These are phyloP conservation scores for Diacarnus erythraeanus DNA, from an alignment of 37 sponge, comb jelly and placozoan species.

Conservation along the genomic window DNA sequence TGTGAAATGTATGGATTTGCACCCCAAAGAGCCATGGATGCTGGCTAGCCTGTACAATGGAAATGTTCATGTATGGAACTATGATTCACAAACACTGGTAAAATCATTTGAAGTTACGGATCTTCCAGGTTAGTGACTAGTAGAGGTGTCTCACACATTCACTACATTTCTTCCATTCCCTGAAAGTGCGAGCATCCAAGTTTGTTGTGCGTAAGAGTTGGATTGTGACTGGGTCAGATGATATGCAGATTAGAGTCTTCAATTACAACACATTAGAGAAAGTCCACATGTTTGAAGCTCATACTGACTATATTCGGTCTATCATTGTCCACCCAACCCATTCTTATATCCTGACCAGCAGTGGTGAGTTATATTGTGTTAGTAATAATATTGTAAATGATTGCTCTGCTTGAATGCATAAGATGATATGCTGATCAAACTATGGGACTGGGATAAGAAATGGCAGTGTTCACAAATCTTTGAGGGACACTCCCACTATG, in stretches of 20 bases:
- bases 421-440: constrained; percentile 97
- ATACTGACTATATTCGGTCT: constrained; percentile 92
- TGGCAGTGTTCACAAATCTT: constrained; percentile 92
- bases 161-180: no score
- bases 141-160: no score
- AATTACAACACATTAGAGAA: constrained; percentile 99
- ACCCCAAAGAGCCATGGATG: constrained; percentile 98
- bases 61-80: constrained; percentile 97
- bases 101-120: constrained; percentile 95
- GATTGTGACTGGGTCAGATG: constrained; percentile 97
- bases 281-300: constrained; percentile 92
- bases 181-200: constrained; percentile 81
- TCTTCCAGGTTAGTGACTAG: constrained; percentile 61
- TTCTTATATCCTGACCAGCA: constrained; percentile 92
- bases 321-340: constrained; percentile 94
- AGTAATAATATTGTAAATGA: neutral
- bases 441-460: constrained; percentile 99
- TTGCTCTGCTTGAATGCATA: neutral
- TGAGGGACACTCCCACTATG: constrained; percentile 98
- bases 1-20: constrained; percentile 94
- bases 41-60: constrained; percentile 95
- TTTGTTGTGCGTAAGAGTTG: constrained; percentile 96
- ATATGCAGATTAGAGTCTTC: constrained; percentile 91
- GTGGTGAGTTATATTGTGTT: constrained; percentile 54
- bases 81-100: constrained; percentile 88